Percentiles rank a stretch among this genome's conserved stretches.
These are phyloP conservation scores for Cremastinae sp. DNA, from an alignment of 2,888 invertebrate genomes.

Conservation along the genomic window DNA sequence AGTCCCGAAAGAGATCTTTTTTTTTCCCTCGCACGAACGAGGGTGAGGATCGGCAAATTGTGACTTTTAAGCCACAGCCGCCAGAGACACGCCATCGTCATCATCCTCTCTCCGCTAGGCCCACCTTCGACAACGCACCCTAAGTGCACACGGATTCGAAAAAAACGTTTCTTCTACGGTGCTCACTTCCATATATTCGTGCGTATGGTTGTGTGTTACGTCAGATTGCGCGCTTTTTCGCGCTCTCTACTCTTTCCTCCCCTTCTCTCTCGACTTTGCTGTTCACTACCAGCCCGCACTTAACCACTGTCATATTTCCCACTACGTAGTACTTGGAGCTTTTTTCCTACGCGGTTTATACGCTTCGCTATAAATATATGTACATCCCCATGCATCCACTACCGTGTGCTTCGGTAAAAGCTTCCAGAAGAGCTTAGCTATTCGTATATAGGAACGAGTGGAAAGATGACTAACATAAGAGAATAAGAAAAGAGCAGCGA, in stretches of 20 bases:
- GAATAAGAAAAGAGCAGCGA: constrained; percentile 19
- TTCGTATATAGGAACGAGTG: constrained; percentile 38
- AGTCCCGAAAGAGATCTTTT: constrained; percentile 27
- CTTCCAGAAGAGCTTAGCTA: constrained; percentile 51
- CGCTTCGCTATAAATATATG: constrained; percentile 15
- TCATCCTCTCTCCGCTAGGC: too few relatives aligned
- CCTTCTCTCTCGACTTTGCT: too few relatives aligned
- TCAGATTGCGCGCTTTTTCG: constrained; percentile 25
- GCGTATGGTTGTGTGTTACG: constrained; percentile 6
- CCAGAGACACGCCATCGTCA: constrained; percentile 44
- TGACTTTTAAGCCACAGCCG: constrained; percentile 58
- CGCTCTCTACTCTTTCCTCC: constrained; percentile 38
- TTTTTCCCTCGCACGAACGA: constrained; percentile 31
- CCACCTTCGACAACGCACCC: constrained; percentile 27
- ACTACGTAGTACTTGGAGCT: constrained; percentile 37
- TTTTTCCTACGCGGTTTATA: constrained; percentile 24
- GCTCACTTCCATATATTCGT: neutral
- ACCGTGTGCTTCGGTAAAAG: constrained; percentile 53
- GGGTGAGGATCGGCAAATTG: constrained; percentile 60
- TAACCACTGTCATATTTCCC: constrained; percentile 57
- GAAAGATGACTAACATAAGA: too few relatives aligned
- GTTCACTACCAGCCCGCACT: constrained; percentile 55
- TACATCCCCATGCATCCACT: constrained; percentile 24
- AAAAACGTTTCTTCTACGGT: constrained; percentile 51
- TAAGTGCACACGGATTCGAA: constrained; percentile 46